Evolutionary conservation across 2,797 vertebrate species (phyloP), one percentile per base, ranked within the genome.

Genomic region (Podarcis lilfordi): DNA sequence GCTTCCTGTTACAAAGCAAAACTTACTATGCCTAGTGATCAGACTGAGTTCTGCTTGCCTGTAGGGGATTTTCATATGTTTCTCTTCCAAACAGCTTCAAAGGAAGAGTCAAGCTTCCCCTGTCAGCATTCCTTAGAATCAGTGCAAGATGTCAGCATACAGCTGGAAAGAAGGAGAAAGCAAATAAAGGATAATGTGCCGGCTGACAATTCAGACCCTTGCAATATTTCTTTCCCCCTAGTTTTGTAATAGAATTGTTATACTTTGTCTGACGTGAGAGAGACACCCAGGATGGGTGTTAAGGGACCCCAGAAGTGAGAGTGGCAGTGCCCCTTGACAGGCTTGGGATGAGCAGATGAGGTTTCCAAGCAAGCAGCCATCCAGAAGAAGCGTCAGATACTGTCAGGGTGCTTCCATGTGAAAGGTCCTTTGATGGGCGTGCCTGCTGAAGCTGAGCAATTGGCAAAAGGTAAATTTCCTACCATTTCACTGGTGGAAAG

Each of bases 71-170:
- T 91, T 90, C 43, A 1, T 89, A 89, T 87, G 64, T 80, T 87
- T 25, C 11, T 88, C 66, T 85, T 91, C 86, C 91, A 92, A 93
- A 66, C 10, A 86, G 45, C 43, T 59, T 21, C 0, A 23, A 32
- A n/a, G 17, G 40, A 25, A 80, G 27, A 83, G 79, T 0, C 45
- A 40, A 45, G 7, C 76, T 5, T 9, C 40, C 89, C 89, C 90
- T 89, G 92, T 45, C 76, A 90, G 75, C n/a, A 66, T 25, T 94
- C 43, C 76, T 89, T 89, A 84, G 90, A 90, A 77, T 86, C 35
- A 55, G 90, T 92, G 92, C 91, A 90, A 88, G 84, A 86, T 87
- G 59, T 83, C 81, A 92, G 23, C 37, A 83, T 45, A 29, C 37
- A 71, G 11, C 0, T 2, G 84, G 78, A 86, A 80, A 91, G 86